Base-by-base conservation (phyloP, 2,888 invertebrate species). In the Agrochola litura region DNA sequence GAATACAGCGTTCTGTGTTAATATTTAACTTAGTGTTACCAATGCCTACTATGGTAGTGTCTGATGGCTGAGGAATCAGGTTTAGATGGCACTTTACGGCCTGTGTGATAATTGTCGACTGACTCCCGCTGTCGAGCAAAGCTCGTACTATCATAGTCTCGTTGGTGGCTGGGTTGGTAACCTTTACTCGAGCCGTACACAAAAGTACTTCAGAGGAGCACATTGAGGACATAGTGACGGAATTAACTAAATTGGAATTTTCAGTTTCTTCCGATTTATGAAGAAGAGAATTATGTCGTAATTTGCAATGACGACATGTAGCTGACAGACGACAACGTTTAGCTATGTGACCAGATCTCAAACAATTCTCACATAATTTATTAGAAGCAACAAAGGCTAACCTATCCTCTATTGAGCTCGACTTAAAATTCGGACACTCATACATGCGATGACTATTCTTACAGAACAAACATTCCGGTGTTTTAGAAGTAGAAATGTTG, bases 61-160 rank as follows among this genome's bases (percentile, higher is more conserved):
- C 69, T 68, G 73, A 68, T 30, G 68, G 67, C 63, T 79, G 64
- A 60, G 73, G 67, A 73, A 43, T 63, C 66, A 79, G 66, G 58
- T 64, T 72, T 58, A 84, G 54, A 19, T 60, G 68, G 37, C 67
- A 65, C 68, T 69, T 78, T 72, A 73, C 74, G 30, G 68, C 68
- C 41, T 76, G 70, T 65, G 72, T 79, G 63, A 81, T 81, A 69
- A 78, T 79, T 54, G 76, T 77, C 61, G 70, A 76, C 64, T 77
- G 64, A 64, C 73, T 77, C 65, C 76, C 67, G 41, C 41, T 41
- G 41, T 41, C 41, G 41, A 41, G 41, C 41, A 41, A 41, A 41
- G 41, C 41, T 41, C 41, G 41, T 8, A 41, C 41, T 41, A 41
- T 41, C 41, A 41, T 41, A 41, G 41, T 41, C 41, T 41, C 66